These are phyloP conservation scores for Syngnathus scovelli DNA, from an alignment of 2,113 vertebrate genomes.

Conservation along the genomic window DNA sequence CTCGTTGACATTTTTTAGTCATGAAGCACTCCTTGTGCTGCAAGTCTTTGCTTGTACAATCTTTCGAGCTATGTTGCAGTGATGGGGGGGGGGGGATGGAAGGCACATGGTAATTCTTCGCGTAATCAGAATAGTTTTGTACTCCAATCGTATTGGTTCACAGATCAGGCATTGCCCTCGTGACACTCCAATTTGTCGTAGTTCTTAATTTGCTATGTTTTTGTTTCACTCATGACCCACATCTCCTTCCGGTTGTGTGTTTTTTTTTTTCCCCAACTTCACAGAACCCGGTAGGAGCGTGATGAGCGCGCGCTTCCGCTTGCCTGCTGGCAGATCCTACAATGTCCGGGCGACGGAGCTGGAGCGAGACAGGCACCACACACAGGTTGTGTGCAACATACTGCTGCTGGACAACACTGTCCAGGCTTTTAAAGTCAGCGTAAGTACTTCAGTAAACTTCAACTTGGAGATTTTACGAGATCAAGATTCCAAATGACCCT, in stretches of 20 bases:
- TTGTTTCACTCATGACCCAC: not conserved
- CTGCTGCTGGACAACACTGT: conserved; percentile 96
- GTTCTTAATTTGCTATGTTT: not conserved
- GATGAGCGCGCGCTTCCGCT: conserved; percentile 99
- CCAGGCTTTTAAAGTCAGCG: conserved; percentile 92
- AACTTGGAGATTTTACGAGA: not conserved
- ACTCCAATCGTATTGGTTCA: not conserved
- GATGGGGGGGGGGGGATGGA: not conserved
- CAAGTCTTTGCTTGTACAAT: conserved; percentile 36
- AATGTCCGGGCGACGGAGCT: conserved; percentile 99
- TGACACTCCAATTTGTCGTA: not conserved
- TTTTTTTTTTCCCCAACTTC: not conserved
- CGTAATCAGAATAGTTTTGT: not conserved
- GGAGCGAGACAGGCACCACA: conserved; percentile 97
- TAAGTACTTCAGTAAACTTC: conserved; percentile 69
- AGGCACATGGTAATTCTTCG: not conserved
- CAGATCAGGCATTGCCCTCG: not conserved
- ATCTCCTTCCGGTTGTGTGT: not conserved
- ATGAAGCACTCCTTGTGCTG: conserved; percentile 37
- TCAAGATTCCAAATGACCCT: too few species aligned
- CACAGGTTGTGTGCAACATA: conserved; percentile 94
- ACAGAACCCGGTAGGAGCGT: conserved; percentile 93
- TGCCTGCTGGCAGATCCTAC: conserved; percentile 99
- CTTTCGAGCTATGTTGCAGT: conserved; percentile 29
- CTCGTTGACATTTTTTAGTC: conserved; percentile 55